Base-by-base conservation (phyloP, 2,797 vertebrate species). In the Cichlasoma orientale region DNA sequence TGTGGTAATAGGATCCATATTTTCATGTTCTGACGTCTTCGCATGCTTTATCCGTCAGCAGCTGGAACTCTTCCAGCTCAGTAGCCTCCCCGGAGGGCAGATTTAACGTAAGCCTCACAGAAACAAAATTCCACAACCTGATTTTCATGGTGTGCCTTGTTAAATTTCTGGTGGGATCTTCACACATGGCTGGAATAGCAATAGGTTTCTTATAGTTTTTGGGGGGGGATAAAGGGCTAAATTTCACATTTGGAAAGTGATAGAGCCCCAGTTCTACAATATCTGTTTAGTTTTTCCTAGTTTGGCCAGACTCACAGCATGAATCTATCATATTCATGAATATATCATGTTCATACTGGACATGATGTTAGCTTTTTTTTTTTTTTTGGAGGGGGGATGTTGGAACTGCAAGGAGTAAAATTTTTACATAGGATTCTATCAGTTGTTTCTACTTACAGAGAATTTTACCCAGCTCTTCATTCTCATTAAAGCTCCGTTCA, bases 1-100 rank as follows among this genome's bases (percentile, higher is more conserved):
- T 86, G 86, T 85, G 87, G 90, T 92, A 93, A 94, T 92, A 82
- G 82, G 70, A 92, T 87, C 86, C 85, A 91, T 92, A 92, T 92
- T 92, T 93, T 75, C 82, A 74, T 82, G 80, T 74, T 80, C 76
- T 89, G 90, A 92, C 88, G 86, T 80, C 74, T 71, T 85, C 88
- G 90, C 72, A 47, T 86, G 83, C 74, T 83, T 78, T 73, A 92
- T 80, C 83, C 86, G 87, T 88, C 86, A 84, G 80, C 79, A 87
- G 82, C 83, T 92, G 89, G 87, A 84, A 71, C 52, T 77, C 72
- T 80, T 87, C 84, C 88, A 85, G 83, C 82, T 86, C 83, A 88
- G 85, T 89, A 84, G 85, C 82, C 68, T 84, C 79, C 59, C 78
- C n/a, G 18, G 71, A 77, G 87, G 89, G 69, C 54, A 77, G 82